Evolutionary conservation across 2,888 invertebrate species (phyloP).

Genomic region (Ormia ochracea): DNA sequence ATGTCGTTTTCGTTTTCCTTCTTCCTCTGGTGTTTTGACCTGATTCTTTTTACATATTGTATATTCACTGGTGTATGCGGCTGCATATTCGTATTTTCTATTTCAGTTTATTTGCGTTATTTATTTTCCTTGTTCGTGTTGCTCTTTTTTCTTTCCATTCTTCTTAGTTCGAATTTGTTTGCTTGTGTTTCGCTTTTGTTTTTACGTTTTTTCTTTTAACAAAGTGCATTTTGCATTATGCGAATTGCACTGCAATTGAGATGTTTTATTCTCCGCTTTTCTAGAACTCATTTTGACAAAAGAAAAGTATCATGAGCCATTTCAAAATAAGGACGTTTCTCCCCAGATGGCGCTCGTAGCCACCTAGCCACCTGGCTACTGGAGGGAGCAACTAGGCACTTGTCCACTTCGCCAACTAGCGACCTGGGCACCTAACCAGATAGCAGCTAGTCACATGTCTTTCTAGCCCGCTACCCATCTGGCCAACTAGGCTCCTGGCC

Average conservation of each 20-base stretch:
- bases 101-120: conserved; percentile 29
- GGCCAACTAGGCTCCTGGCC: too few relatives aligned
- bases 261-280: conserved; percentile 32
- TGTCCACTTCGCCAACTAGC: too few relatives aligned
- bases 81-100: conserved; percentile 31
- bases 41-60: conserved; percentile 43
- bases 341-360: too few relatives aligned
- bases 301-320: conserved; percentile 32
- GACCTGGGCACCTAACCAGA: too few relatives aligned
- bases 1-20: conserved; percentile 38
- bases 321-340: too few relatives aligned
- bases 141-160: not conserved
- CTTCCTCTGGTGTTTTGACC: conserved; percentile 56
- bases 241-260: not conserved
- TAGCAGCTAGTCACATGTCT: too few relatives aligned
- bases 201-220: conserved; percentile 10
- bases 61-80: not conserved
- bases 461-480: too few relatives aligned
- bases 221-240: conserved; percentile 25
- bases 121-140: not conserved
- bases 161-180: conserved; percentile 14
- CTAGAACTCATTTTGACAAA: conserved; percentile 40
- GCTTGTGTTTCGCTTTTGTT: not conserved
- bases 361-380: too few relatives aligned
- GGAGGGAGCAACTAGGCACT: too few relatives aligned